These are phyloP conservation scores for Hoplostethus mediterraneus DNA, from an alignment of 2,797 vertebrate genomes.

Conservation along the genomic window DNA sequence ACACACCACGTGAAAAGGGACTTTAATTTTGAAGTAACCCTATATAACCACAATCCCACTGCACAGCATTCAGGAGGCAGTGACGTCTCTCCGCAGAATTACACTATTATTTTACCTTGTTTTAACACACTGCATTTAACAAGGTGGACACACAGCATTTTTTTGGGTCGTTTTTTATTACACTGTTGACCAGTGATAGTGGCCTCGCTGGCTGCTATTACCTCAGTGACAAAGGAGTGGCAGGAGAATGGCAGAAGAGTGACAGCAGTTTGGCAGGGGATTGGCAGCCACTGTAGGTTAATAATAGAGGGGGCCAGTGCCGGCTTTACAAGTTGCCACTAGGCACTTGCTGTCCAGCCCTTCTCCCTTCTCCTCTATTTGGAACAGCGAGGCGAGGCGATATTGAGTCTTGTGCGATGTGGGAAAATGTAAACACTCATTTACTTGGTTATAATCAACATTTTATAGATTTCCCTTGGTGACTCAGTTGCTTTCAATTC, in stretches of 20 bases:
- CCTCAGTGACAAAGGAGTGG: background rate
- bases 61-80: too few species aligned
- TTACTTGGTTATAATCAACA: background rate
- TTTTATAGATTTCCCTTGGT: background rate
- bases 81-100: too few species aligned
- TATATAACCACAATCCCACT: too few species aligned
- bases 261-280: background rate
- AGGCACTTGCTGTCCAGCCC: background rate
- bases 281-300: background rate
- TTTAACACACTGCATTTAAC: background rate
- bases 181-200: background rate
- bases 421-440: too few species aligned
- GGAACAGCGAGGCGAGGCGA: background rate
- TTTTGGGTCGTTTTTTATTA: background rate
- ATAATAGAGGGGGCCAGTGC: background rate
- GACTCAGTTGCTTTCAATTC: background rate
- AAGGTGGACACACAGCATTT: background rate
- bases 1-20: too few species aligned
- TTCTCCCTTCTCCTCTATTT: background rate
- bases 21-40: too few species aligned
- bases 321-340: background rate
- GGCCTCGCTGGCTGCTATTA: background rate
- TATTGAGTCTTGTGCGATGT: background rate
- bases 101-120: too few species aligned
- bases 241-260: background rate